Evolutionary conservation across 2,113 vertebrate species (phyloP).

Genomic region (Alethe diademata): DNA sequence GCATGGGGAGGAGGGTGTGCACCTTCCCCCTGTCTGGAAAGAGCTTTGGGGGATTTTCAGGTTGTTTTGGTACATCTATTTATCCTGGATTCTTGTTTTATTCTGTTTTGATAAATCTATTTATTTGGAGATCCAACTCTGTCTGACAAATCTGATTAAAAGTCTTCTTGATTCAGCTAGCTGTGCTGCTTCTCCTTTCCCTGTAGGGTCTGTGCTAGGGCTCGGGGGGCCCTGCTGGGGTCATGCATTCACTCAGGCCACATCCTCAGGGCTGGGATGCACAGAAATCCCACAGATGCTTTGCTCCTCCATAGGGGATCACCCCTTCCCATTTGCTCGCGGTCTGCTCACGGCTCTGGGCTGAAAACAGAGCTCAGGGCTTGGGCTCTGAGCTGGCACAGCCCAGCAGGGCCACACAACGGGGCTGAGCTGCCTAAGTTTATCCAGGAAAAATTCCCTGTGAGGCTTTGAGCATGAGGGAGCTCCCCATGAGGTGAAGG

Average conservation of each 20-base stretch:
- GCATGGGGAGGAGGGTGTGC: background rate
- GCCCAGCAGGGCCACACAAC: accelerated
- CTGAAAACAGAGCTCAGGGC: background rate
- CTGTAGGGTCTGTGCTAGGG: background rate
- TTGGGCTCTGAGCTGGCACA: accelerated
- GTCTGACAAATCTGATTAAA: slow-evolving; percentile 59
- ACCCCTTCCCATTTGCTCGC: accelerated
- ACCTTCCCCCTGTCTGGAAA: background rate
- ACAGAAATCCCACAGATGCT: background rate
- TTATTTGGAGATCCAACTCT: slow-evolving; percentile 70
- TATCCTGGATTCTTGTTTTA: slow-evolving; percentile 32
- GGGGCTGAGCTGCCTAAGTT: background rate
- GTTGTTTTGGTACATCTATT: slow-evolving; percentile 25
- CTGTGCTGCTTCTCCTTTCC: background rate
- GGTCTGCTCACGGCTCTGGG: accelerated
- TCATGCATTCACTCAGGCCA: background rate
- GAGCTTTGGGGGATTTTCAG: slow-evolving; percentile 36
- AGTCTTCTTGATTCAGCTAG: slow-evolving; percentile 29
- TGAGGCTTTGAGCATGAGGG: background rate
- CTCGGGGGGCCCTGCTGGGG: accelerated
- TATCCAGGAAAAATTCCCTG: background rate
- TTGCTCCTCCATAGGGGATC: background rate
- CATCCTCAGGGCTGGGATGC: background rate
- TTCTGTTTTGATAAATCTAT: slow-evolving; percentile 66
- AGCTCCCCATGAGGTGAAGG: accelerated